phyloP scores from a whole-genome alignment of 2,113 vertebrate genomes.

The Gobio gobio region DNA sequence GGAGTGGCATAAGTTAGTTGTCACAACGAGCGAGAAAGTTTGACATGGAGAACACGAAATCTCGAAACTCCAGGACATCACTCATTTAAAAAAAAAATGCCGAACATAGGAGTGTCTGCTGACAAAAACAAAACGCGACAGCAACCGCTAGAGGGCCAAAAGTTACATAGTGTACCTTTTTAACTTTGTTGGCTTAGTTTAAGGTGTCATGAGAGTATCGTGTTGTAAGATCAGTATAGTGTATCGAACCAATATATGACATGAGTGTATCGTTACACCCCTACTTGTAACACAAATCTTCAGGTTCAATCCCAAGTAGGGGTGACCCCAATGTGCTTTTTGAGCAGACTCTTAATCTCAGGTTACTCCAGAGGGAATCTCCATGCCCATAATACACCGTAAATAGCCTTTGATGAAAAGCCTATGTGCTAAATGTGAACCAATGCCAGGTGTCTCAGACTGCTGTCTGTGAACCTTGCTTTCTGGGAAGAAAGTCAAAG shows the following conservation, averaged over 20 bases:
- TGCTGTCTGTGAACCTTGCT: neutral
- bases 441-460: slow-evolving; percentile 7
- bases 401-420: slow-evolving; percentile 24
- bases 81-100: too few species aligned
- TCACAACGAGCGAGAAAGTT: too few species aligned
- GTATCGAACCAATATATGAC: neutral
- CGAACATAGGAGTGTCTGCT: too few species aligned
- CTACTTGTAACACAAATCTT: neutral
- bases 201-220: neutral
- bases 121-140: too few species aligned
- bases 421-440: slow-evolving; percentile 21
- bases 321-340: neutral
- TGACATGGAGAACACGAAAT: too few species aligned
- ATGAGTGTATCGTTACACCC: neutral
- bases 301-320: neutral
- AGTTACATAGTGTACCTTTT: too few species aligned
- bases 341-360: slow-evolving; percentile 7
- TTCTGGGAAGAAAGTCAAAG: slow-evolving; percentile 25
- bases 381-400: neutral
- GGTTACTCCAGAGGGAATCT: slow-evolving; percentile 14
- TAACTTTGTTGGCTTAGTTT: neutral
- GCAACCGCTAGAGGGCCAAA: too few species aligned
- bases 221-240: neutral
- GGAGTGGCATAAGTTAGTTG: too few species aligned
- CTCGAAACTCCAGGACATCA: too few species aligned